Evolutionary conservation across 2,113 vertebrate genomes (phyloP).

Genomic region (Mus musculus): GRCm39 chr6:90621501-90622000

Average conservation of each 20-base stretch:
- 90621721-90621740: neutral
- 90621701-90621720: neutral
- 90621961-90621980: neutral
- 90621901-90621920: neutral
- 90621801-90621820: neutral
- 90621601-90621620: neutral
- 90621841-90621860: neutral
- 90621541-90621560: neutral
- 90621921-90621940: neutral
- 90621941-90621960: too few species aligned
- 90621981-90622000: neutral
- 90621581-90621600: accelerated
- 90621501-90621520: neutral
- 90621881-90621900: neutral
- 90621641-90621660: neutral
- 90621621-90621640: neutral
- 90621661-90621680: neutral
- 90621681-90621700: neutral
- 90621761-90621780: neutral
- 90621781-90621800: neutral
- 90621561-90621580: neutral
- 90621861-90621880: neutral
- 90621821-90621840: neutral
- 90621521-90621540: neutral
- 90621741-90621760: neutral